Evolutionary conservation across 2,113 vertebrate species (phyloP), one percentile per base, ranked within the genome.

Genomic region (Sakesphorus luctuosus): DNA sequence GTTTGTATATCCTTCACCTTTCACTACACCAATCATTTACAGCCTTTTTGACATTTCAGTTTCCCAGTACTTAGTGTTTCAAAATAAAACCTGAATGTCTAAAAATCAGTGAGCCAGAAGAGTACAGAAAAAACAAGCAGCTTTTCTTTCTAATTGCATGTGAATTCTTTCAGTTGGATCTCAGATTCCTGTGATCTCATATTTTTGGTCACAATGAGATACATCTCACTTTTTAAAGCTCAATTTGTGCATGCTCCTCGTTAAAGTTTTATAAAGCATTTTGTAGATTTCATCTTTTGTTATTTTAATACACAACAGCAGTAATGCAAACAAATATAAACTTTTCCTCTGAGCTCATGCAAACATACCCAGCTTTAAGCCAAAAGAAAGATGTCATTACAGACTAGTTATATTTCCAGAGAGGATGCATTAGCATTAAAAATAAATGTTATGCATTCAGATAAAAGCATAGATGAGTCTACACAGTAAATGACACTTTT

Each of bases 371-470:
- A 81, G 84, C 49, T 88, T 92, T 74, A 86, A 95, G 76, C 58
- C 13, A 58, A 65, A 68, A 89, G 47, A 87, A 91, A 84, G 31
- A 88, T 79, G 33, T 67, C 56, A 61, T 85, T 91, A 80, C 21
- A 85, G 55, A 67, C n/a, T 78, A 53, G 38, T 53, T 69, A 43
- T 79, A 56, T 90, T 90, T 86, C 79, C 76, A 89, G 67, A 87
- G 88, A 89, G 80, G 56, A 83, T 92, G 38, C 87, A 92, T 96
- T 96, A 96, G 11, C 94, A 95, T 96, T 97, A 97, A 97, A 96
- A 94, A 96, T 95, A 95, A 93, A 97, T 95, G 77, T 2, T 83
- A 43, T 53, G 33, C 46, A 47, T 86, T 92, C 66, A 75, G 33
- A 91, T 89, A 94, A 93, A 95, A 94, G 55, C 75, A 95, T 44